Evolutionary conservation across 2,113 vertebrate genomes (phyloP), one percentile per base, ranked within the genome.

Genomic region (Corythornis madagascariensis): DNA sequence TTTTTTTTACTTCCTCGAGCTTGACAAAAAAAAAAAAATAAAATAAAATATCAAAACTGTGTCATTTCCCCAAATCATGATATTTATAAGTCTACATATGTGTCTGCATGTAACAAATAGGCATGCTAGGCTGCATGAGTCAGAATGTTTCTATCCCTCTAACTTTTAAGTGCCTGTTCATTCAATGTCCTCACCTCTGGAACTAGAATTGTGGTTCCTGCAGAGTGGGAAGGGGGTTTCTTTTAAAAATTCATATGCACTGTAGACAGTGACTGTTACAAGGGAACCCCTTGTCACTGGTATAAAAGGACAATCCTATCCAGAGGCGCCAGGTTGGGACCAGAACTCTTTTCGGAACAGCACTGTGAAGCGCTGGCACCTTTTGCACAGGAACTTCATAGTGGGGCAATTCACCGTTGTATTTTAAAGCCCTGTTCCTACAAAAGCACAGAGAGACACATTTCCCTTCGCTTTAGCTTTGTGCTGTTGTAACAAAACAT

Each of bases 251-350:
- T 50, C 21, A 4, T 22, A 50, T 4, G 16, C 22, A 52, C 16
- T 42, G 59, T 13, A 57, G 2, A 4, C 2, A 1, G 9, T 42
- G 26, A 72, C 53, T 74, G 33, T 65, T n/a, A 78, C 16, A 64
- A 86, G 64, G 0, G 0, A 81, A 47, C 40, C 70, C 48, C 31
- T 53, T 71, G n/a, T 7, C 5, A 0, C 5, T 57, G 43, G 45
- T 65, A 48, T n/a, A 72, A 93, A 86, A 52, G 14, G 29, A 66
- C 38, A 78, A 18, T 12, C 29, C 53, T 52, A 80, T 3, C 10
- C 16, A 3, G 59, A 77, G 40, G 38, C 17, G 20, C 9, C 48
- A 88, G 29, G 53, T 60, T 86, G 52, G 80, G 52, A 56, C 17
- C 28, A 74, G 40, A 86, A 6, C 66, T 56, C 70, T 53, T 67